These are phyloP conservation scores for Apus apus DNA, from an alignment of 2,113 vertebrate genomes.

Conservation along the genomic window DNA sequence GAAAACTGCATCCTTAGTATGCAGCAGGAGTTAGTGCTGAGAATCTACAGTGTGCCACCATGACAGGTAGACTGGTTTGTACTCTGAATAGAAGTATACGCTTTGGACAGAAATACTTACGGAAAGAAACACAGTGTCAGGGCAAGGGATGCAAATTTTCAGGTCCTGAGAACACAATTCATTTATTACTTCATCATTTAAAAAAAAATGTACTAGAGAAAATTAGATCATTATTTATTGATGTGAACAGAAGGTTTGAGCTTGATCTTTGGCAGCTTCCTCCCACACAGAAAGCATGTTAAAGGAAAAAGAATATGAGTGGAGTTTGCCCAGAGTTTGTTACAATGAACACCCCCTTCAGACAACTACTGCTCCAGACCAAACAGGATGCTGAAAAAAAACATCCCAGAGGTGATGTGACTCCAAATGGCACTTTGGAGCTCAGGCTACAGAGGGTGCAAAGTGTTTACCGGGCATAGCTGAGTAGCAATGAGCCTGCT, in stretches of 20 bases:
- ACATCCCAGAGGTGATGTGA: neutral
- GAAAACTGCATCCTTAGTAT: neutral
- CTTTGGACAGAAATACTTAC: neutral
- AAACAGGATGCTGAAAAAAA: neutral
- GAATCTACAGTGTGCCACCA: neutral
- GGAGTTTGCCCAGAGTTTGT: neutral
- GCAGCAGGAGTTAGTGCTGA: neutral
- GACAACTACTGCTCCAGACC: neutral
- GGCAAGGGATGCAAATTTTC: neutral
- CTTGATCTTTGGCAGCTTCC: neutral
- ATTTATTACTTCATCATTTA: neutral
- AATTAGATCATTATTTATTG: neutral
- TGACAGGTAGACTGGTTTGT: neutral
- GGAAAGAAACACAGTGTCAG: neutral
- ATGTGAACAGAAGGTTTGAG: neutral
- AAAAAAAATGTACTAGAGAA: neutral
- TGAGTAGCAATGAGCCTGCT: neutral
- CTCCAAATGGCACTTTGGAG: neutral
- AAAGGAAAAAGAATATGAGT: neutral
- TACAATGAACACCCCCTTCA: neutral
- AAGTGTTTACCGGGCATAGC: neutral
- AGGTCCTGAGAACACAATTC: neutral
- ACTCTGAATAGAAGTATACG: neutral
- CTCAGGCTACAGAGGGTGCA: neutral
- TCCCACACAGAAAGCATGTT: neutral